phyloP scores from a whole-genome alignment of 2,888 invertebrate genomes.

The Thysanoteuthis rhombus region DNA sequence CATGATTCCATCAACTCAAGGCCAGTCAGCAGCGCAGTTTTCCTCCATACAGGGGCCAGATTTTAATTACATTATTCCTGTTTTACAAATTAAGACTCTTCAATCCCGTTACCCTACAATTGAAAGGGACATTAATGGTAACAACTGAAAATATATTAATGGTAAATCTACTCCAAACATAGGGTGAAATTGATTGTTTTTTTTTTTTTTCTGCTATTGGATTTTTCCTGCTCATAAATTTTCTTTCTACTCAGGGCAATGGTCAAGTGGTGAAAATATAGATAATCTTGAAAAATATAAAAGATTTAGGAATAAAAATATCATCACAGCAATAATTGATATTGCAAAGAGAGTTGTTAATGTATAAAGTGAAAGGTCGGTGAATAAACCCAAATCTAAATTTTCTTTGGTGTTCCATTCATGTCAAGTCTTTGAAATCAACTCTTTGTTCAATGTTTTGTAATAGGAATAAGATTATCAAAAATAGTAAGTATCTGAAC shows the following conservation, averaged over 20 bases:
- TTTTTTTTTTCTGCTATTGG: not conserved
- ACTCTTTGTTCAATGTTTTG: too few species aligned
- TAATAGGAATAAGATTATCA: too few species aligned
- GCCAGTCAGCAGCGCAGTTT: not conserved
- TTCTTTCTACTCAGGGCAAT: too few species aligned
- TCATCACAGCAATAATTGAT: not conserved
- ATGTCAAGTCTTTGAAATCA: not conserved
- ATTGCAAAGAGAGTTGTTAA: not conserved
- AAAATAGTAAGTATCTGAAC: not conserved
- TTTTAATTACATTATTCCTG: not conserved
- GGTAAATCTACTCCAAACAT: not conserved
- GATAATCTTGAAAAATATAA: too few species aligned
- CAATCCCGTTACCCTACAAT: not conserved
- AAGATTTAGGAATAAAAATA: not conserved
- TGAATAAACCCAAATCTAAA: not conserved
- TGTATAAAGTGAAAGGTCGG: not conserved
- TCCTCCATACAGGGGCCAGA: not conserved
- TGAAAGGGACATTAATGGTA: not conserved
- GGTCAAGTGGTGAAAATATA: too few species aligned
- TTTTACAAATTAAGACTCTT: not conserved
- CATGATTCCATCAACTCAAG: constrained; percentile 12
- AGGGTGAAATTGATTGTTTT: not conserved
- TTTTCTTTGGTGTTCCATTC: not conserved
- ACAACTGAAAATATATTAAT: not conserved
- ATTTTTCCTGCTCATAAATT: not conserved